Evolutionary conservation across 2,888 invertebrate species (phyloP).

Genomic region (Habrosyne pyritoides): DNA sequence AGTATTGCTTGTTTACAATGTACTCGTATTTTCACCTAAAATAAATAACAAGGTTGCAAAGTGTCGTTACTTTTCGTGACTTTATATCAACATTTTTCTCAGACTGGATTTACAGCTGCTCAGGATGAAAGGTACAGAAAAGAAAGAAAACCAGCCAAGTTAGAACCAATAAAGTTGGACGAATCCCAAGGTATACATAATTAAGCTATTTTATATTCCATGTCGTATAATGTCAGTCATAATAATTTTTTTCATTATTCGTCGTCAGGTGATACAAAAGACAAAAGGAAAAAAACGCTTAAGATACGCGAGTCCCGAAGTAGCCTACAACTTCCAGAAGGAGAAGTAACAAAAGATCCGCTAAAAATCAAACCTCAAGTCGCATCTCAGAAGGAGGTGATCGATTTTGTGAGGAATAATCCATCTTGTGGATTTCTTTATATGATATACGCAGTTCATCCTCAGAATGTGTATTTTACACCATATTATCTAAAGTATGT

Average conservation of each 20-base stretch:
- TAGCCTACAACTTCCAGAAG: conserved; percentile 21
- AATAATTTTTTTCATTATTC: too few relatives aligned
- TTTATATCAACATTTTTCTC: conserved; percentile 20
- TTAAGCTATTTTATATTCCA: background rate
- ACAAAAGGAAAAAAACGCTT: conserved; percentile 53
- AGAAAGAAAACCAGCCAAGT: conserved; percentile 51
- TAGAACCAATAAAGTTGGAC: conserved; percentile 57
- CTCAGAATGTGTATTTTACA: conserved; percentile 88
- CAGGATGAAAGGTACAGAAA: conserved; percentile 70
- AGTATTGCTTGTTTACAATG: too few relatives aligned
- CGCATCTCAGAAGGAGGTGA: conserved; percentile 71
- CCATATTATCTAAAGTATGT: conserved; percentile 89
- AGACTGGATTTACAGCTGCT: conserved; percentile 81
- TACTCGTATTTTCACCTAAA: too few relatives aligned
- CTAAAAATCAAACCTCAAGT: conserved; percentile 72
- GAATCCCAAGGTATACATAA: conserved; percentile 31
- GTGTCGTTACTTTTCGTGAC: background rate
- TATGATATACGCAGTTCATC: conserved; percentile 89
- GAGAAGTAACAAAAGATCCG: conserved; percentile 50
- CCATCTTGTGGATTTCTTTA: conserved; percentile 88
- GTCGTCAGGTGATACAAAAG: conserved; percentile 20
- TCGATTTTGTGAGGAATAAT: conserved; percentile 78
- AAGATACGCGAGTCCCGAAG: conserved; percentile 45
- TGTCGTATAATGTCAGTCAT: too few relatives aligned
- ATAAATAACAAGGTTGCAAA: too few relatives aligned